These are phyloP conservation scores for Anthopleura sola DNA, from an alignment of 64 coral and sea anemone species.

Conservation along the genomic window DNA sequence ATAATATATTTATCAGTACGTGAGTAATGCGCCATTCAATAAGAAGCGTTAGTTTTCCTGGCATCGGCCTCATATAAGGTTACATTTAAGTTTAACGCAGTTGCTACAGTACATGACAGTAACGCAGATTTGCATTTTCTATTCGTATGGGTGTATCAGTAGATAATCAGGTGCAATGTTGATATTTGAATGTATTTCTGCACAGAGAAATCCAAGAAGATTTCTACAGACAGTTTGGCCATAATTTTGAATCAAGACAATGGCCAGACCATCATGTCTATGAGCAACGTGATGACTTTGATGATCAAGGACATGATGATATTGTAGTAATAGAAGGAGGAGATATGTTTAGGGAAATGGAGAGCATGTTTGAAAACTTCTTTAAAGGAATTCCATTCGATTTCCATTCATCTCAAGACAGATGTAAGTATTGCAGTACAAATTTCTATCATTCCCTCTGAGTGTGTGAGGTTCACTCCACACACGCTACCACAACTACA, in stretches of 20 bases:
- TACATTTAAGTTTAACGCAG: no score
- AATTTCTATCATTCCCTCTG: no score
- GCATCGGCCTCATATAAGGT: no score
- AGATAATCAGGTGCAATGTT: no score
- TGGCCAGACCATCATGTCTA: neutral
- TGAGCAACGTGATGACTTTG: slow-evolving; percentile 8
- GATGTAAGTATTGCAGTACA: slow-evolving; percentile 29
- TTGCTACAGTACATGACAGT: no score
- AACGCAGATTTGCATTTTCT: no score
- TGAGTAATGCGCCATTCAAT: no score
- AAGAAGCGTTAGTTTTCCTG: no score
- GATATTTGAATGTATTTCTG: neutral
- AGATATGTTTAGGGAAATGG: slow-evolving; percentile 67
- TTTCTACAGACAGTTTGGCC: slow-evolving; percentile 42
- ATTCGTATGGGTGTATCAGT: no score
- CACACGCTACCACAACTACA: no score
- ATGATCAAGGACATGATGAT: slow-evolving; percentile 9
- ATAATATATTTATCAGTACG: no score
- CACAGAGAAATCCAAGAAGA: slow-evolving; percentile 76
- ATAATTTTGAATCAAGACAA: slow-evolving; percentile 9
- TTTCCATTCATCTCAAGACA: slow-evolving; percentile 22
- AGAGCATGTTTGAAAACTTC: slow-evolving; percentile 68
- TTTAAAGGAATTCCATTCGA: slow-evolving; percentile 51
- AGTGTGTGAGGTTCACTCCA: no score
- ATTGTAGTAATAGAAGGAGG: slow-evolving; percentile 8